A percentile compares a stretch with the other conserved stretches of the same genome.
Conservation (phyloP, 2,888 invertebrate genomes). For the Nomada ferruginata region DNA sequence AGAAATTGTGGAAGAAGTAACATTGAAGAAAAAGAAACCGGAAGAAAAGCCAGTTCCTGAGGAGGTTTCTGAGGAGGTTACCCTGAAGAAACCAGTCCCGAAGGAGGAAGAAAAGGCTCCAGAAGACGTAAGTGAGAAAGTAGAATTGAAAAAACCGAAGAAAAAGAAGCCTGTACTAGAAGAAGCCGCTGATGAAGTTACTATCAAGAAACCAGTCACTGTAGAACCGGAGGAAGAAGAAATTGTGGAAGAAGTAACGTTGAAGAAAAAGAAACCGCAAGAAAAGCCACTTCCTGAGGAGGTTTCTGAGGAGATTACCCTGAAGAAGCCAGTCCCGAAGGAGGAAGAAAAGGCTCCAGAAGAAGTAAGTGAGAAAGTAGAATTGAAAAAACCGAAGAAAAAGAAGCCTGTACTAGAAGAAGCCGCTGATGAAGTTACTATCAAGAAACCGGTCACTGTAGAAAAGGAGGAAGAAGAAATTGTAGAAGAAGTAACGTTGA, state of each 20-base stretch:
- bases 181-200: slow-evolving; percentile 84
- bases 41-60: slow-evolving; percentile 69
- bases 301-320: slow-evolving; percentile 64
- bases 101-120: slow-evolving; percentile 53
- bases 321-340: slow-evolving; percentile 74
- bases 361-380: slow-evolving; percentile 75
- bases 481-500: slow-evolving; percentile 83
- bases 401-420: slow-evolving; percentile 73
- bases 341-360: slow-evolving; percentile 76
- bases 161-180: slow-evolving; percentile 72
- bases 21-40: slow-evolving; percentile 74
- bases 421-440: slow-evolving; percentile 70
- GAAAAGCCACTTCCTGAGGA: slow-evolving; percentile 79
- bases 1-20: slow-evolving; percentile 73
- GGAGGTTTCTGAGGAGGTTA: slow-evolving; percentile 83
- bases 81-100: slow-evolving; percentile 78
- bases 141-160: slow-evolving; percentile 63
- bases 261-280: slow-evolving; percentile 81
- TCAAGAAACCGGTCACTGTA: slow-evolving; percentile 73
- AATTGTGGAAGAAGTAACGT: slow-evolving; percentile 75
- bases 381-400: slow-evolving; percentile 73
- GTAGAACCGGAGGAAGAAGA: slow-evolving; percentile 70
- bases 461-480: slow-evolving; percentile 83
- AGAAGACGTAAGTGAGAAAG: slow-evolving; percentile 68
- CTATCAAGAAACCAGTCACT: slow-evolving; percentile 73